Evolutionary conservation across 2,113 vertebrate genomes (phyloP).

Genomic region (Stigmatopora nigra): DNA sequence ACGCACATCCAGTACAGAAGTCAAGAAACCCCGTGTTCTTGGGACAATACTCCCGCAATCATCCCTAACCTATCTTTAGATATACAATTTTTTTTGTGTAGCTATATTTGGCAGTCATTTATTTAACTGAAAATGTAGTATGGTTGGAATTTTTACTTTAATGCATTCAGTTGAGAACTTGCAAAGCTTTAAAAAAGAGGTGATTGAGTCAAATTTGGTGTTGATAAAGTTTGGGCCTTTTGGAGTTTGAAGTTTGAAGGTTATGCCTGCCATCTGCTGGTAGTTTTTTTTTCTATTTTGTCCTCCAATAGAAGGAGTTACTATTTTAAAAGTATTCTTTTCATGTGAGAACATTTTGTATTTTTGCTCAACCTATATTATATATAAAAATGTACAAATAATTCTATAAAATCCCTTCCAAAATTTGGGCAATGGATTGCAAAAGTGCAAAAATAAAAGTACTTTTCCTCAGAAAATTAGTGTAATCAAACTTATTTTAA

Average conservation of each 20-base stretch:
- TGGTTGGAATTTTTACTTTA: neutral
- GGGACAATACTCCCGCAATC: neutral
- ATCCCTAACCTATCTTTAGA: neutral
- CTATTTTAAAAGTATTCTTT: neutral
- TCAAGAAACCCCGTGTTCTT: slow-evolving; percentile 2
- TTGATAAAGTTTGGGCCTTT: no score
- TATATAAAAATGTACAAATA: no score
- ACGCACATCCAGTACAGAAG: slow-evolving; percentile 9
- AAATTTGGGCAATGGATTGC: no score
- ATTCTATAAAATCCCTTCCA: no score
- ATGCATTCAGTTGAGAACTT: neutral
- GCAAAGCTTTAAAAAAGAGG: neutral
- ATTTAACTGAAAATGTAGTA: neutral
- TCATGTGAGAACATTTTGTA: no score
- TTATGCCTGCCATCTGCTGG: slow-evolving; percentile 30
- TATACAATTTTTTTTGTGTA: neutral
- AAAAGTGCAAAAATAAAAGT: no score
- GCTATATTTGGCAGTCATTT: neutral
- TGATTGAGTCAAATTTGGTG: neutral
- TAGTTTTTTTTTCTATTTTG: neutral
- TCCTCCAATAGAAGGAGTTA: neutral
- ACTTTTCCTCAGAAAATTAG: no score
- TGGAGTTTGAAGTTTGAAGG: no score
- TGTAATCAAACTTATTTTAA: no score
- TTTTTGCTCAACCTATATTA: no score